Evolutionary conservation across 2,888 invertebrate species (phyloP).

Genomic region (Pogonocherus hispidulus): DNA sequence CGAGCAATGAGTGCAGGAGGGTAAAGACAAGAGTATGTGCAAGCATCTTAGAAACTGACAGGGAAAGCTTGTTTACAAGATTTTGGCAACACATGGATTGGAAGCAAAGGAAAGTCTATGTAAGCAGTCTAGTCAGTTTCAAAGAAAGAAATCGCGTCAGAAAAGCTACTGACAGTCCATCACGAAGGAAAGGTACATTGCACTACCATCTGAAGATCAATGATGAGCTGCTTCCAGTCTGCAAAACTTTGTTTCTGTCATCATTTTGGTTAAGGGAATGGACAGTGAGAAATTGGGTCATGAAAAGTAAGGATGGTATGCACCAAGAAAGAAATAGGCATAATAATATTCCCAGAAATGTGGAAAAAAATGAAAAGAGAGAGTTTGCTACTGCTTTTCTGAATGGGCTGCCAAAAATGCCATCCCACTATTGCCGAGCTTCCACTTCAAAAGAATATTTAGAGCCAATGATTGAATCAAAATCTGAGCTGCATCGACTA

Average conservation of each 20-base stretch:
- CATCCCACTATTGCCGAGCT: too few species aligned
- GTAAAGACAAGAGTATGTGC: too few species aligned
- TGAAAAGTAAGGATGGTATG: constrained; percentile 14
- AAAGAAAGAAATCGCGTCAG: constrained; percentile 11
- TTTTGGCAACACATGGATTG: constrained; percentile 16
- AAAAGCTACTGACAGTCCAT: background rate
- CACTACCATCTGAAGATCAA: constrained; percentile 12
- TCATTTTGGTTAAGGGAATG: constrained; percentile 20
- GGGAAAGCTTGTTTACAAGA: constrained; percentile 11
- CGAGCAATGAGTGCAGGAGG: constrained; percentile 32
- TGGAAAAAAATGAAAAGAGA: constrained; percentile 35
- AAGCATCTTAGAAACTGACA: too few species aligned
- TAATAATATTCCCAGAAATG: constrained; percentile 16
- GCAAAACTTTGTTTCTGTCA: constrained; percentile 22
- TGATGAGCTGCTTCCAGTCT: constrained; percentile 13
- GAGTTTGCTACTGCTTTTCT: too few species aligned
- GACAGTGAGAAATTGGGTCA: constrained; percentile 1
- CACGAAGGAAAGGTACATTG: background rate
- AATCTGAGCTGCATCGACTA: constrained; percentile 8
- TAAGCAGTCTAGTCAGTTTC: background rate
- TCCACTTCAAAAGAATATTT: constrained; percentile 1
- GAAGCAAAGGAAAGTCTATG: constrained; percentile 8
- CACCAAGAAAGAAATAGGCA: constrained; percentile 6
- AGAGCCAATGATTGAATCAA: background rate
- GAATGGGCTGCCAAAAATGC: too few species aligned